These are phyloP conservation scores for Taphrorychus bicolor DNA, from an alignment of 2,888 invertebrate genomes.

Conservation along the genomic window DNA sequence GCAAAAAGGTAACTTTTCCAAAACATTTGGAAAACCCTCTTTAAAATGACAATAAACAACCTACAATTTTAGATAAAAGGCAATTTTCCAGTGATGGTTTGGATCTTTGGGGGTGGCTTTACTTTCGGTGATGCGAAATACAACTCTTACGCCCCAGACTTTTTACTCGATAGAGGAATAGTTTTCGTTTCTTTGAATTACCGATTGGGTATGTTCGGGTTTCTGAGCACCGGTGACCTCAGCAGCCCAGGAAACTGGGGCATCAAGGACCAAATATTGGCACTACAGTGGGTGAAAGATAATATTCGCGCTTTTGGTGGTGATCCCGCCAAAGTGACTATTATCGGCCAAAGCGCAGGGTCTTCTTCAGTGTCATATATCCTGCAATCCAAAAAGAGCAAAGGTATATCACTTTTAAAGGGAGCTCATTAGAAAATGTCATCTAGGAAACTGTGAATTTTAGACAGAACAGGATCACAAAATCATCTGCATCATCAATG, in stretches of 20 bases:
- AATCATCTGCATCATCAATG: too few species aligned
- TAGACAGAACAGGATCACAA: too few species aligned
- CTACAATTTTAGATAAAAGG: slow-evolving; percentile 14
- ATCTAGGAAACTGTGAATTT: background rate
- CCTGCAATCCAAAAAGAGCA: slow-evolving; percentile 21
- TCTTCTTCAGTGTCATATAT: slow-evolving; percentile 31
- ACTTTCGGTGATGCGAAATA: slow-evolving; percentile 52
- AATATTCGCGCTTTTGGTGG: slow-evolving; percentile 45
- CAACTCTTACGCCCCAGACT: slow-evolving; percentile 56
- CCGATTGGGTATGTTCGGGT: slow-evolving; percentile 51
- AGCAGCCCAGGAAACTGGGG: slow-evolving; percentile 44
- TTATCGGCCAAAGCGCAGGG: slow-evolving; percentile 46
- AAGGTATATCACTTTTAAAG: slow-evolving; percentile 18
- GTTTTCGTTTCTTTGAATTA: slow-evolving; percentile 53
- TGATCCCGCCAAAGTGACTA: slow-evolving; percentile 41
- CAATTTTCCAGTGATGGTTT: slow-evolving; percentile 53
- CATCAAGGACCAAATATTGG: slow-evolving; percentile 45
- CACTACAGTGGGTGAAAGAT: slow-evolving; percentile 43
- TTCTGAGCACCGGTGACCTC: slow-evolving; percentile 42
- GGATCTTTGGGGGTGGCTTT: slow-evolving; percentile 55
- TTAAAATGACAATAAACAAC: background rate
- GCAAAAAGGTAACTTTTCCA: background rate
- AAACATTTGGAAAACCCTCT: too few species aligned
- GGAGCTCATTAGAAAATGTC: background rate
- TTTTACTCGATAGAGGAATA: slow-evolving; percentile 49